Evolutionary conservation across 2,113 vertebrate genomes (phyloP), one percentile per base, ranked within the genome.

Genomic region (Pygoscelis adeliae): DNA sequence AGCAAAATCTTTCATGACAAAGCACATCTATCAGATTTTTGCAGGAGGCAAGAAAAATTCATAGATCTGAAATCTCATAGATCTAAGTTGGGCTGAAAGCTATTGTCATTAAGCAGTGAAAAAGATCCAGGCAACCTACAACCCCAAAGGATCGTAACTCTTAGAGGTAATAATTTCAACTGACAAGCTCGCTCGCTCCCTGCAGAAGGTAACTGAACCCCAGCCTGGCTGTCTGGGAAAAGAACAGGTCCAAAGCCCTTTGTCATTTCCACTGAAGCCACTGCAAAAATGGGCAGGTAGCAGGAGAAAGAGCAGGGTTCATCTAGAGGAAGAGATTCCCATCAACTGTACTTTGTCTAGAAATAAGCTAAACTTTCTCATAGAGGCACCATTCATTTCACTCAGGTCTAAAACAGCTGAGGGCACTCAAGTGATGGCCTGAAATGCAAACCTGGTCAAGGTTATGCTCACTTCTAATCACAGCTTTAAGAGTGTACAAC

Each of bases 401-500:
- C 47, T 63, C 16, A 0, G 13, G 44, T 34, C 77, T 47, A 9
- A 8, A 10, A 1, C 5, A 79, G 47, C 55, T 15, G 22, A 29
- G 29, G 44, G 46, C 16, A 46, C 71, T 26, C 34, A 16, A 2
- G 2, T 4, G 16, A 13, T 1, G 10, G 50, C 34, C 29, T 16
- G 15, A 16, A 38, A 44, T 1, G 1, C 58, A n/a, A 49, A 58
- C 53, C 38, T 30, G 32, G 26, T 46, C 49, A 1, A 20, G 49
- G 76, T 5, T 15, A 27, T 0, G 6, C 30, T 67, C 42, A 2
- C n/a, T 27, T 30, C 70, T 36, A 2, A 5, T 1, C 30, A 21
- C 70, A 25, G 80, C 63, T 50, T 29, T 9, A 9, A 7, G 5
- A 30, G 38, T 0, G 2, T 47, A 18, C 50, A 44, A 13, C 18